Evolutionary conservation across 2,888 invertebrate species (phyloP).

Genomic region (Octodonta nipae): DNA sequence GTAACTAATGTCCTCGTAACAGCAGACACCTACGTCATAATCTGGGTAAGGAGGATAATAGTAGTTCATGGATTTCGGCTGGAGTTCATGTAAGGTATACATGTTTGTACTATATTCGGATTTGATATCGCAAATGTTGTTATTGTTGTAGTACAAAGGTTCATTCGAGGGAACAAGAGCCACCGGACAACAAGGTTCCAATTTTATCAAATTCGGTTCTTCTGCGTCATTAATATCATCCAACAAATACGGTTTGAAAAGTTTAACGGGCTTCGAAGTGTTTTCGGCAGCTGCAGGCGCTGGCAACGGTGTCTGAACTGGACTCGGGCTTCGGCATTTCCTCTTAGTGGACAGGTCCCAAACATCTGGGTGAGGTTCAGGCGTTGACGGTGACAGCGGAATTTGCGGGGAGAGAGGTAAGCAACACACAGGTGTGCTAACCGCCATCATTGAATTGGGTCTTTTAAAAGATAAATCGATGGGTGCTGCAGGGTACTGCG

Average conservation of each 20-base stretch:
- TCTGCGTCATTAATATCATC: conserved; percentile 43
- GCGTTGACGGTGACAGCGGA: conserved; percentile 10
- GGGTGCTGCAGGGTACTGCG: conserved; percentile 29
- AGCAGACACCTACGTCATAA: conserved; percentile 12
- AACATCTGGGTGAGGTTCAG: conserved; percentile 25
- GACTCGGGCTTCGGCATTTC: conserved; percentile 17
- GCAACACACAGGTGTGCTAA: conserved; percentile 23
- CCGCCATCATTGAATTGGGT: conserved; percentile 19
- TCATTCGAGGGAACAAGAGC: conserved; percentile 23
- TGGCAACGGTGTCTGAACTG: conserved; percentile 3
- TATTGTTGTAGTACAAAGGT: conserved; percentile 19
- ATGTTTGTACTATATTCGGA: conserved; percentile 19
- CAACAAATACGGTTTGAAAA: conserved; percentile 67
- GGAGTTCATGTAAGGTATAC: conserved; percentile 32
- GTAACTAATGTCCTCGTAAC: conserved; percentile 21
- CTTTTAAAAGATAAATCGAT: conserved; percentile 34
- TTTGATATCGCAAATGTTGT: conserved; percentile 23
- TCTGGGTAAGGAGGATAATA: conserved; percentile 29
- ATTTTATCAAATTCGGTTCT: conserved; percentile 16
- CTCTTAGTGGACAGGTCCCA: conserved; percentile 33
- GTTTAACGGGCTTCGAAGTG: conserved; percentile 49
- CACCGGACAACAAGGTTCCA: conserved; percentile 28
- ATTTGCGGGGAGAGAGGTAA: conserved; percentile 19
- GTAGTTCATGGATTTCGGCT: conserved; percentile 38
- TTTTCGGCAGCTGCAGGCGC: conserved; percentile 5